Evolutionary conservation across 2,888 invertebrate genomes (phyloP).

Genomic region (Sesia apiformis): DNA sequence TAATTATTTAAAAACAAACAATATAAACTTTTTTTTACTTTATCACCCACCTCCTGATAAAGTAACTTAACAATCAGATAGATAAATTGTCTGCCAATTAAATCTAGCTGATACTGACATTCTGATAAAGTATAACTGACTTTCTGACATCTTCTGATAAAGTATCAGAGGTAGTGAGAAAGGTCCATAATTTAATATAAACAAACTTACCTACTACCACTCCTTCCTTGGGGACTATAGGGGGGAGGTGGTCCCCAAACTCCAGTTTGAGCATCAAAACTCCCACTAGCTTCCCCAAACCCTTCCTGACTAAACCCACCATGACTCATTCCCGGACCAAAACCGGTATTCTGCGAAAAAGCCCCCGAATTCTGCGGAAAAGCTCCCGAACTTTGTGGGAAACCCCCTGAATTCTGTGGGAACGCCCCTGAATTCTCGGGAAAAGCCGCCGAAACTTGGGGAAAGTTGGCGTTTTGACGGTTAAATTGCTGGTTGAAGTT

Average conservation of each 20-base stretch:
- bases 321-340: conserved; percentile 3
- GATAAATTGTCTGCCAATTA: too few species aligned
- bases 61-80: too few species aligned
- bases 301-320: conserved; percentile 14
- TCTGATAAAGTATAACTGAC: too few species aligned
- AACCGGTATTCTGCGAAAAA: conserved; percentile 20
- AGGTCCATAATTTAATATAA: too few species aligned
- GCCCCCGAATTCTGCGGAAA: conserved; percentile 11
- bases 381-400: conserved; percentile 8
- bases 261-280: conserved; percentile 73
- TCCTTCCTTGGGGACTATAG: conserved; percentile 84
- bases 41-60: too few species aligned
- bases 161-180: background rate
- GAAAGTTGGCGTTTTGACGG: conserved; percentile 7
- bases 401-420: background rate
- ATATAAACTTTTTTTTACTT: too few species aligned
- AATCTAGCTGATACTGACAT: too few species aligned
- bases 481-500: conserved; percentile 19
- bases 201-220: conserved; percentile 39
- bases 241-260: conserved; percentile 93
- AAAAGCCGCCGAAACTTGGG: background rate
- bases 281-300: conserved; percentile 75
- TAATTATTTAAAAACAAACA: too few species aligned
- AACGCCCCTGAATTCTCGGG: background rate
- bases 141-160: too few species aligned